phyloP scores from a whole-genome alignment of 2,113 vertebrate genomes.

The Spea multiplicata region DNA sequence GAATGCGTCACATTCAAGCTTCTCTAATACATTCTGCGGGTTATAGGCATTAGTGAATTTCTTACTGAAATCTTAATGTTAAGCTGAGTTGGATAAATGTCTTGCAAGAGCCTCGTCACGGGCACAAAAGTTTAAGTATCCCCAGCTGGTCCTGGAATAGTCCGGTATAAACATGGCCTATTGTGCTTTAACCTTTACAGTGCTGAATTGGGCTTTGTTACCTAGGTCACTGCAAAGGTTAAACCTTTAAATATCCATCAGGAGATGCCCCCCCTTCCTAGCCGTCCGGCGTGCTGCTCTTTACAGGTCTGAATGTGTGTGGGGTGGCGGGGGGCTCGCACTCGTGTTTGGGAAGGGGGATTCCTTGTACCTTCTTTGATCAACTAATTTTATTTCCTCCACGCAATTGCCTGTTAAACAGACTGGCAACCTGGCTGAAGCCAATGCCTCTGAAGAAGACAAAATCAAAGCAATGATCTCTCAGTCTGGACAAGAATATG shows the following conservation, averaged over 20 bases:
- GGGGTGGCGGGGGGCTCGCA: slow-evolving; percentile 10
- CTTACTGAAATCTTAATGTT: too few relatives aligned
- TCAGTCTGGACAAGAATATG: slow-evolving; percentile 93
- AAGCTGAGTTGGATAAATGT: too few relatives aligned
- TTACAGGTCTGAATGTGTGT: slow-evolving; percentile 75
- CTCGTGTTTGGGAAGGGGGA: slow-evolving; percentile 69
- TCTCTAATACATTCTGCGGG: too few relatives aligned
- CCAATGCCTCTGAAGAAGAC: slow-evolving; percentile 93
- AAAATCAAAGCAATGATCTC: slow-evolving; percentile 96
- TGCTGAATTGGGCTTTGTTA: not conserved
- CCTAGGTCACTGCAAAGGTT: slow-evolving; percentile 53
- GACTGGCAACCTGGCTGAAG: slow-evolving; percentile 95
- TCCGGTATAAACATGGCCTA: slow-evolving; percentile 76
- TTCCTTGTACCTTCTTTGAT: slow-evolving; percentile 62
- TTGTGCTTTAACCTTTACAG: slow-evolving; percentile 47
- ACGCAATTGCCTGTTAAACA: slow-evolving; percentile 85
- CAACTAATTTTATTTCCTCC: slow-evolving; percentile 77
- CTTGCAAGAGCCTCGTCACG: too few relatives aligned
- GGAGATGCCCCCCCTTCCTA: not conserved
- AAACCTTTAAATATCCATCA: slow-evolving; percentile 15
- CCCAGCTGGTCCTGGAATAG: not conserved
- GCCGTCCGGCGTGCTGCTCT: slow-evolving; percentile 63
- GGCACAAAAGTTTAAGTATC: too few relatives aligned
- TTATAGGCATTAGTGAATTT: too few relatives aligned
- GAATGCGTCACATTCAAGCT: too few relatives aligned